Evolutionary conservation across 2,113 vertebrate genomes (phyloP).

Genomic region (Asarcornis scutulata): DNA sequence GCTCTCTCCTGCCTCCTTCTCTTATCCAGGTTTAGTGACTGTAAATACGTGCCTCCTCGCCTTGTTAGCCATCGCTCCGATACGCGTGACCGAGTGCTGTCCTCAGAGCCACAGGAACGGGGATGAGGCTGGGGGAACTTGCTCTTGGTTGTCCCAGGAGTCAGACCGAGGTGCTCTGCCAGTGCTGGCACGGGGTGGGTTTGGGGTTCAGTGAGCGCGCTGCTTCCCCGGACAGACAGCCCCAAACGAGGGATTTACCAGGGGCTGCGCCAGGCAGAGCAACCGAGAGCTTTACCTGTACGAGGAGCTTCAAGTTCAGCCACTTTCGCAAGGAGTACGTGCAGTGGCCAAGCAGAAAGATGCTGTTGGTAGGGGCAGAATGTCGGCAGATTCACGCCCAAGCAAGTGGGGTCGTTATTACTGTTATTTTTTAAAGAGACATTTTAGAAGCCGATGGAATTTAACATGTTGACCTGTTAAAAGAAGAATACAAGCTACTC

Average conservation of each 20-base stretch:
- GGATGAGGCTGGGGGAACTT: not conserved
- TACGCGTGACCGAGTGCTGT: constrained; percentile 24
- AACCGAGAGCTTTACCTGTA: not conserved
- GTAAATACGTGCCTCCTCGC: constrained; percentile 79
- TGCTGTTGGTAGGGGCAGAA: not conserved
- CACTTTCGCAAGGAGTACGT: not conserved
- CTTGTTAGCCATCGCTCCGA: constrained; percentile 65
- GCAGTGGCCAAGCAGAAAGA: not conserved
- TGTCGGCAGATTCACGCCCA: not conserved
- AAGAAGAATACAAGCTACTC: constrained; percentile 44
- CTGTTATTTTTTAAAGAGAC: constrained; percentile 58
- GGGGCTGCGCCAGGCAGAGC: constrained; percentile 1
- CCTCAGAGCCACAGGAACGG: constrained; percentile 23
- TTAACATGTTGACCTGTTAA: constrained; percentile 35
- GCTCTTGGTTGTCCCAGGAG: not conserved
- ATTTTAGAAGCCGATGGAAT: constrained; percentile 45
- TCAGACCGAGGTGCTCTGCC: not conserved
- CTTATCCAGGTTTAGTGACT: constrained; percentile 72
- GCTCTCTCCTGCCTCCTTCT: constrained; percentile 69
- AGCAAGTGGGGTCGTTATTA: not conserved
- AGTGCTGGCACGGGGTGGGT: not conserved
- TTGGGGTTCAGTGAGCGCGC: accelerated
- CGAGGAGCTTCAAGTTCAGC: not conserved
- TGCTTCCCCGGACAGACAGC: not conserved
- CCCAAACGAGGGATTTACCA: accelerated